A percentile compares a stretch with the other conserved stretches of the same genome.
Conservation (phyloP, 2,888 invertebrate species). For the Dinocampus coccinellae region DNA sequence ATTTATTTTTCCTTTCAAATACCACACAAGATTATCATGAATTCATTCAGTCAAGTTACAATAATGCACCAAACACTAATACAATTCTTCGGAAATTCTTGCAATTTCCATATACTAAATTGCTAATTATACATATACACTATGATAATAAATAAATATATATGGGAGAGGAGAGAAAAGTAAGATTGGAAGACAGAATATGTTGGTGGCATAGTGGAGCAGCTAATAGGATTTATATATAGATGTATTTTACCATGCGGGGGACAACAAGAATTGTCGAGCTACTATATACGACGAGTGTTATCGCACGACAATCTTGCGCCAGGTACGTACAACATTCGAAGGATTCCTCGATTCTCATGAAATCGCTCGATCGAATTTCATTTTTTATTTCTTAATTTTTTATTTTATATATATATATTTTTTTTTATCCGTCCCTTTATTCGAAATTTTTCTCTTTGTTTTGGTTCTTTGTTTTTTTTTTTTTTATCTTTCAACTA, state of each 20-base stretch:
- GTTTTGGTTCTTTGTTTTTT: too few species aligned
- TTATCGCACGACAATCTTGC: conserved; percentile 42
- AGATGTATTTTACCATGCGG: conserved; percentile 33
- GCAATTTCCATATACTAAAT: conserved; percentile 13
- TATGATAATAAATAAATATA: not conserved
- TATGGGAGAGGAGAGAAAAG: too few species aligned
- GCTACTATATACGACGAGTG: conserved; percentile 31
- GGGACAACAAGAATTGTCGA: conserved; percentile 35
- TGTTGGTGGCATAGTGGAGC: conserved; percentile 32
- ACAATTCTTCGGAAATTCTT: not conserved
- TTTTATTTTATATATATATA: not conserved
- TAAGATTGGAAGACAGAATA: not conserved
- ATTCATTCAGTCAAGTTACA: conserved; percentile 41
- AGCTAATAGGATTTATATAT: conserved; percentile 47
- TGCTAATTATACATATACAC: conserved; percentile 14
- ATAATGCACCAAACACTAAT: conserved; percentile 25
- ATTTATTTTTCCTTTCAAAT: conserved; percentile 23
- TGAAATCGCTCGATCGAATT: conserved; percentile 37
- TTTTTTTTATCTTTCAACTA: too few species aligned
- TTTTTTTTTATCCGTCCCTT: not conserved
- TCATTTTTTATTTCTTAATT: not conserved
- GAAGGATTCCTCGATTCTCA: conserved; percentile 39
- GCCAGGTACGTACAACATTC: conserved; percentile 33
- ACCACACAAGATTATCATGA: conserved; percentile 41
- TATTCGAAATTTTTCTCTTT: too few species aligned